Percentiles rank a stretch among this genome's conserved stretches.
These are phyloP conservation scores for Drosophila peninsularis DNA, from an alignment of 2,888 invertebrate genomes.

Conservation along the genomic window DNA sequence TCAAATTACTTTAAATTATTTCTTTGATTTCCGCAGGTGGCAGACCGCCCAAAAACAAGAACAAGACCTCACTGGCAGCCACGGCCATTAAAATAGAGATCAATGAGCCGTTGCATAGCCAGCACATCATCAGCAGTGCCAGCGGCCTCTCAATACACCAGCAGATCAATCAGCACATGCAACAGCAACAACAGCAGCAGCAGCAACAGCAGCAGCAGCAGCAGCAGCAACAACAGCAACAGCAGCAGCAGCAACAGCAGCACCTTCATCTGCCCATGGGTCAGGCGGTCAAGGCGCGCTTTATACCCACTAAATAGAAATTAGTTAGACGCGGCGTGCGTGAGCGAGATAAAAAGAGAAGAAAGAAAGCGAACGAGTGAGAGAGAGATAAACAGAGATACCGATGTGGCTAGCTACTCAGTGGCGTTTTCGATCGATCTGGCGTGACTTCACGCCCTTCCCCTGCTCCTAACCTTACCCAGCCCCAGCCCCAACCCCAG, in stretches of 20 bases:
- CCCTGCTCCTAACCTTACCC: not conserved
- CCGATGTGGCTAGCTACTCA: constrained; percentile 6
- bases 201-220: constrained; percentile 73
- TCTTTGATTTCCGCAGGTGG: constrained; percentile 70
- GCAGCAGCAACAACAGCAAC: constrained; percentile 73
- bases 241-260: constrained; percentile 73
- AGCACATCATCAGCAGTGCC: constrained; percentile 82
- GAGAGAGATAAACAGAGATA: constrained; percentile 2
- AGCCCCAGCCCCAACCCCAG: not conserved
- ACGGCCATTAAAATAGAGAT: constrained; percentile 83
- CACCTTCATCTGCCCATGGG: constrained; percentile 76
- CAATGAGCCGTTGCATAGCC: constrained; percentile 82
- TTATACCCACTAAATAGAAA: constrained; percentile 82
- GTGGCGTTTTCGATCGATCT: constrained; percentile 43
- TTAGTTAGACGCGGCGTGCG: constrained; percentile 22
- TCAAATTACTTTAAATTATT: not conserved
- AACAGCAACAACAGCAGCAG: constrained; percentile 74
- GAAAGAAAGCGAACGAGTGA: constrained; percentile 5
- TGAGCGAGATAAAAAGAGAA: constrained; percentile 3
- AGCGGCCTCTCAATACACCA: constrained; percentile 83
- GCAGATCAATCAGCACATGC: constrained; percentile 83
- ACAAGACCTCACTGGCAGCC: constrained; percentile 75
- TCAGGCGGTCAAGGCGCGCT: constrained; percentile 83
- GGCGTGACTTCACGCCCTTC: constrained; percentile 11
- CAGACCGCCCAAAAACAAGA: constrained; percentile 84